phyloP scores from a whole-genome alignment of 2,888 invertebrate genomes.

The Campaea margaritaria region DNA sequence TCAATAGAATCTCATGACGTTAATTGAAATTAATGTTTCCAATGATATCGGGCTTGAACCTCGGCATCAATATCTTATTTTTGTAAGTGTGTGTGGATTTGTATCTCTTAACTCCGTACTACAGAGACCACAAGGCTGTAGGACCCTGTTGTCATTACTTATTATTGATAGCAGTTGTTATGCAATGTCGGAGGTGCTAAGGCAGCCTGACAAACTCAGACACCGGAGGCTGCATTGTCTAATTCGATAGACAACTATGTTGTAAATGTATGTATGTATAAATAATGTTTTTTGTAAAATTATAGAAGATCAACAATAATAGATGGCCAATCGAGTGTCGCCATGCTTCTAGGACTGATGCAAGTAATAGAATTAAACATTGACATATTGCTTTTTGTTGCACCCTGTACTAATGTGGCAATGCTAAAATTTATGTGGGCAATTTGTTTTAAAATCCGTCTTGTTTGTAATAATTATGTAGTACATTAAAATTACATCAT shows the following conservation, averaged over 20 bases:
- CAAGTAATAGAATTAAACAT: conserved; percentile 78
- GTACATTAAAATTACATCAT: too few relatives aligned
- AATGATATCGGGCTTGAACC: too few relatives aligned
- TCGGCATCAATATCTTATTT: too few relatives aligned
- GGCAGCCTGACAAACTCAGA: too few relatives aligned
- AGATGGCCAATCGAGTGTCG: conserved; percentile 65
- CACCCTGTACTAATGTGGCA: conserved; percentile 43
- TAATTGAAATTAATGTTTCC: conserved; percentile 5
- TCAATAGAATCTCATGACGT: background rate
- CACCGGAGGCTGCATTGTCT: too few relatives aligned
- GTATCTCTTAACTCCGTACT: too few relatives aligned
- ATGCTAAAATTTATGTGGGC: conserved; percentile 11
- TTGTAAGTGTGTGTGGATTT: too few relatives aligned
- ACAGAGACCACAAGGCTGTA: too few relatives aligned
- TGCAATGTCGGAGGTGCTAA: too few relatives aligned
- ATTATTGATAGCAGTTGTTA: too few relatives aligned
- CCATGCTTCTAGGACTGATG: conserved; percentile 81
- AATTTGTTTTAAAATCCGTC: conserved; percentile 12
- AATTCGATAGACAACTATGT: conserved; percentile 4
- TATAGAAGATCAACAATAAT: conserved; percentile 84
- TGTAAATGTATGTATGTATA: conserved; percentile 21
- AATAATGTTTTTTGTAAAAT: conserved; percentile 62
- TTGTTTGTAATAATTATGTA: conserved; percentile 1
- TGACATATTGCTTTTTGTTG: conserved; percentile 73
- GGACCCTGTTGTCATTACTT: too few relatives aligned